Base-by-base conservation (phyloP, 1,140 invertebrate species). In the Mercenaria mercenaria region DNA sequence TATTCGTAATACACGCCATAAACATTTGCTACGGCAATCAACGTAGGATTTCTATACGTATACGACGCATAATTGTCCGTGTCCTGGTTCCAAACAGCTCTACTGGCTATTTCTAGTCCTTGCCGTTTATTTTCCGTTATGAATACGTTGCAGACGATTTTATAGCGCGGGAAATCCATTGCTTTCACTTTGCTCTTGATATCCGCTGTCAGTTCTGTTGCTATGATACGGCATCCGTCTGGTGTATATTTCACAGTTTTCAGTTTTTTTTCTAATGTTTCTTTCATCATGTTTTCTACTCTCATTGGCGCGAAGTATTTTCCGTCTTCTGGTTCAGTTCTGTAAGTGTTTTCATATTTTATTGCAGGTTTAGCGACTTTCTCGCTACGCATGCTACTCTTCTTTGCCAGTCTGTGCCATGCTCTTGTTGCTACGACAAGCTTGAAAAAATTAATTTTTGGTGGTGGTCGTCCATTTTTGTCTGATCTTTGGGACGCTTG, bases 1-100 rank as follows among this genome's bases (percentile, higher is more conserved):
- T 47, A 95, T 83, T 94, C 94, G 84, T 90, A 93, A 77, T 95
- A 95, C n/a, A 94, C 84, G 0, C 91, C 94, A 84, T 92, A 93
- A 0, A 94, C 92, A 77, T 88, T 93, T 20, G 91, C 94, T 18
- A 93, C 90, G 15, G 93, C 94, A 81, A 92, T 93, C 32, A 95
- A 43, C 43, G 47, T 67, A 15, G 41, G 43, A 79, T 94, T 94
- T 47, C 91, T 90, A 83, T 91, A 95, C 0, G 89, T 89, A 39
- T 90, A 92, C 41, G 91, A 91, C 29, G 93, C 92, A 81, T 91
- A 94, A 79, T 90, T 94, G 91, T 95, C 94, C 20, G 82, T 72
- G 26, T 90, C 88, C 20, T 90, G 79, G 52, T 95, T 92, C 93
- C 94, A 94, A 2, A 93, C 23, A 77, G 93, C 93, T 26, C 94